A percentile compares a stretch with the other conserved stretches of the same genome.
phyloP scores from a whole-genome alignment of 2,797 vertebrate species.

The Acipenser ruthenus region DNA sequence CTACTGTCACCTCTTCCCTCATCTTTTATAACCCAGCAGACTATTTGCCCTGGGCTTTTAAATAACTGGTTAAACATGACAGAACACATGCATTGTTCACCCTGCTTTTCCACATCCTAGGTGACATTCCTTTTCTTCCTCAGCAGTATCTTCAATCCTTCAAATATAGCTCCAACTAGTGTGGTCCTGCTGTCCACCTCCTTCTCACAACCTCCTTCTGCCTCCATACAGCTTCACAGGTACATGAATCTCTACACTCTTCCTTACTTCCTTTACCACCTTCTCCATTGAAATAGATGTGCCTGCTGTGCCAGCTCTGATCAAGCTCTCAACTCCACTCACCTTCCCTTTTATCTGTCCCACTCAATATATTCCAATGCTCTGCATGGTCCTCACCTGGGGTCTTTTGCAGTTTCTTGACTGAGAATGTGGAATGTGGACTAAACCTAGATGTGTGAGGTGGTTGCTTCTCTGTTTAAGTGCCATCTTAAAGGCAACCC shows the following conservation, averaged over 20 bases:
- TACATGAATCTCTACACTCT: slow-evolving; percentile 25
- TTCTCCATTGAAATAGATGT: slow-evolving; percentile 59
- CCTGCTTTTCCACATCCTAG: neutral
- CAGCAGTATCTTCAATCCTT: slow-evolving; percentile 52
- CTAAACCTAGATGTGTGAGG: too few species aligned
- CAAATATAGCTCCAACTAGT: slow-evolving; percentile 58
- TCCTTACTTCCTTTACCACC: slow-evolving; percentile 52
- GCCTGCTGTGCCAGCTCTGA: slow-evolving; percentile 31
- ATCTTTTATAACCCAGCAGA: too few species aligned
- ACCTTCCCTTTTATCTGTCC: neutral
- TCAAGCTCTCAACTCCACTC: neutral
- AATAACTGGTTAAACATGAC: too few species aligned
- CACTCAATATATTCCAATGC: neutral
- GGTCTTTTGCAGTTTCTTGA: too few species aligned
- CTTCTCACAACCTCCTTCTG: slow-evolving; percentile 61
- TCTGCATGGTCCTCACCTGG: too few species aligned
- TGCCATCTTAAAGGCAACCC: too few species aligned
- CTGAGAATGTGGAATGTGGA: too few species aligned
- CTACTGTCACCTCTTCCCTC: neutral
- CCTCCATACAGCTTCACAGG: slow-evolving; percentile 29
- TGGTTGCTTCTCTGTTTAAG: too few species aligned
- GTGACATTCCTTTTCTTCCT: slow-evolving; percentile 32
- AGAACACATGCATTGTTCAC: neutral
- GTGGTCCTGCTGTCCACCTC: slow-evolving; percentile 64
- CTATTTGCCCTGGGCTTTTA: too few species aligned